Conservation (phyloP, 92 coral and sea anemone species). For the Plumapathes pennacea region DNA sequence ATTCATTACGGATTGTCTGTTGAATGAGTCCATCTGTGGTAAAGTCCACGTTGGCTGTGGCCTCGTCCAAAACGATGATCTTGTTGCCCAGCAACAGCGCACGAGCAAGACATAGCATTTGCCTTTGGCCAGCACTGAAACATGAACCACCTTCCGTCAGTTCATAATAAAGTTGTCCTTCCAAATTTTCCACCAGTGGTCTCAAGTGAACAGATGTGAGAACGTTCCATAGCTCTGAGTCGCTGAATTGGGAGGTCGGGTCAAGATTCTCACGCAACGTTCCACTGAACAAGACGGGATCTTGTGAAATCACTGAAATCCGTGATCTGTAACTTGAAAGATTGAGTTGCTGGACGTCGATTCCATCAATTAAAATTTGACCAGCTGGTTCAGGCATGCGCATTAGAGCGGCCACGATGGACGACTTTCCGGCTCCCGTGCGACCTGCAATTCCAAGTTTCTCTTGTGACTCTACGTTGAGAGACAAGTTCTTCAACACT, state of each 20-base stretch:
- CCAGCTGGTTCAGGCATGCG: constrained; percentile 16
- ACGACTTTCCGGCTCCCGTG: constrained; percentile 16
- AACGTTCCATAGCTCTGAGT: constrained; percentile 5
- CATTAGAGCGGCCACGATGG: constrained; percentile 6
- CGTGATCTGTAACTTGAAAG: not conserved
- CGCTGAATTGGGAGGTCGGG: constrained; percentile 7
- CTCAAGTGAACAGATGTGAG: constrained; percentile 8
- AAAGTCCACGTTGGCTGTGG: constrained; percentile 6
- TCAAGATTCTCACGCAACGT: constrained; percentile 6
- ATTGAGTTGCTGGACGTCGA: not conserved
- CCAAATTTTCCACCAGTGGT: not conserved
- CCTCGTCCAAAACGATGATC: constrained; percentile 8
- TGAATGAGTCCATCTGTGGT: not conserved
- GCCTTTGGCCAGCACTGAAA: constrained; percentile 5
- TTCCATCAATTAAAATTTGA: constrained; percentile 6
- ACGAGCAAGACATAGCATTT: constrained; percentile 17
- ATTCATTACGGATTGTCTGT: too few relatives aligned
- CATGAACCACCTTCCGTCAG: constrained; percentile 9
- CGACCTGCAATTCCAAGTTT: constrained; percentile 14
- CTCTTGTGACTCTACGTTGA: not conserved
- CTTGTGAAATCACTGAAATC: constrained; percentile 10
- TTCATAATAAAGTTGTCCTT: not conserved
- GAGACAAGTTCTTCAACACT: constrained; percentile 2
- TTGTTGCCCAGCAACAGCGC: not conserved
- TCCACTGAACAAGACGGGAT: constrained; percentile 10